Conservation (phyloP, 2,888 invertebrate species). For the Barypeithes pellucidus region DNA sequence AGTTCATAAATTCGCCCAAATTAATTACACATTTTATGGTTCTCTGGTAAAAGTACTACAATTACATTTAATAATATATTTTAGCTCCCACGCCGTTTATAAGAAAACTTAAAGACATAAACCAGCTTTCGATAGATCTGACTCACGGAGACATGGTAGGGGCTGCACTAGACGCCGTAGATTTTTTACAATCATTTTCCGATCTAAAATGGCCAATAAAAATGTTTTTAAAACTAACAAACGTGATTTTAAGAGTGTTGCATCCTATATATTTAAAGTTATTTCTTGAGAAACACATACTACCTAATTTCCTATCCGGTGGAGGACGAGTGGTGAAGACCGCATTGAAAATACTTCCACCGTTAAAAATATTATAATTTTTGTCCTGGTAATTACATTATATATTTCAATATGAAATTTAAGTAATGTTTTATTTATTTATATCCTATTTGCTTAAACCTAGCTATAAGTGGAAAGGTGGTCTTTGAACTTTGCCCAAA, state of each 20-base stretch:
- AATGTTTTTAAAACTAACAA: constrained; percentile 3
- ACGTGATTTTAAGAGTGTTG: neutral
- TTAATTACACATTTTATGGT: no score
- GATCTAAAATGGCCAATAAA: constrained; percentile 40
- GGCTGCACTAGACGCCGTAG: constrained; percentile 30
- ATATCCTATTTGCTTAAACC: no score
- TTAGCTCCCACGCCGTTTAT: constrained; percentile 3
- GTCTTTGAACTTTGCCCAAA: no score
- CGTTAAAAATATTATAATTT: neutral
- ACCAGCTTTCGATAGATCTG: constrained; percentile 19
- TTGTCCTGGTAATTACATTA: neutral
- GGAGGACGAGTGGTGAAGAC: constrained; percentile 1
- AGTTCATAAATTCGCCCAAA: no score
- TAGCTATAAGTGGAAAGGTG: no score
- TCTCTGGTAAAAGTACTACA: no score
- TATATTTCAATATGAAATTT: neutral
- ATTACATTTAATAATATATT: neutral
- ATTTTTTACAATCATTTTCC: constrained; percentile 32
- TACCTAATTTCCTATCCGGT: no score
- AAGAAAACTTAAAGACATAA: constrained; percentile 11
- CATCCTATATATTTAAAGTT: constrained; percentile 35
- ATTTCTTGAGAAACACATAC: constrained; percentile 6
- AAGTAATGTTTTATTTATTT: no score
- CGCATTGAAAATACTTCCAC: neutral
- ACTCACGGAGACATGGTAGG: constrained; percentile 39